Base-by-base conservation (phyloP, 2,113 vertebrate species). In the Zosterops hypoxanthus region DNA sequence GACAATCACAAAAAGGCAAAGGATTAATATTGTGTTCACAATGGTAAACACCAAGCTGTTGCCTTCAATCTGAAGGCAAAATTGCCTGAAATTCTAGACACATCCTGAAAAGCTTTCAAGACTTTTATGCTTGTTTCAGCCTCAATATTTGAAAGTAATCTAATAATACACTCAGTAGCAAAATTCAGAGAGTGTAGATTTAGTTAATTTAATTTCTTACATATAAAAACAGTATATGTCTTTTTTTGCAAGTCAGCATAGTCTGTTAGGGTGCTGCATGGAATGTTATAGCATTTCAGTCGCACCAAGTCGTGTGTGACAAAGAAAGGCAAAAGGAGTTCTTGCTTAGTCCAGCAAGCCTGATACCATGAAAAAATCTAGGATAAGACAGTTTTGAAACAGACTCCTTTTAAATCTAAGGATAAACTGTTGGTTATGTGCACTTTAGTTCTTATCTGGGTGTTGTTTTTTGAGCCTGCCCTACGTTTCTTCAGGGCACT, bases 221-320 rank as follows among this genome's bases (percentile, higher is more conserved):
- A 56, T 17, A 71, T 33, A 56, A 68, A 69, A 69, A 36, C 14
- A 50, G 6, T 12, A 31, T 15, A 14, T 39, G 2, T 7, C 1
- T 1, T 3, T 23, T 76, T 85, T 60, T 63, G 11, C 34, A 71
- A 56, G 46, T 33, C 59, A 47, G 6, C 79, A 14, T 28, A 68
- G 5, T 42, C 55, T 83, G 33, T n/a, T 46, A 36, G 41, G 21
- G 60, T 52, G 15, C 13, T 80, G 44, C 7, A 18, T 44, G 39
- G n/a, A 47, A 79, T 41, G 17, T 9, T 34, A 11, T 12, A 71
- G 21, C 29, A 55, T 47, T 79, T 82, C 44, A 44, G 47, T 34
- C 53, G 34, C 0, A 0, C 5, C 19, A 75, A 70, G 18, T 17
- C 2, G 0, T 5, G 12, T 25, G 22, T 26, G 33, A 75, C 24